Percentiles rank a stretch among this genome's conserved stretches.
These are phyloP conservation scores for Colletes latitarsis DNA, from an alignment of 1,140 invertebrate species.

Conservation along the genomic window DNA sequence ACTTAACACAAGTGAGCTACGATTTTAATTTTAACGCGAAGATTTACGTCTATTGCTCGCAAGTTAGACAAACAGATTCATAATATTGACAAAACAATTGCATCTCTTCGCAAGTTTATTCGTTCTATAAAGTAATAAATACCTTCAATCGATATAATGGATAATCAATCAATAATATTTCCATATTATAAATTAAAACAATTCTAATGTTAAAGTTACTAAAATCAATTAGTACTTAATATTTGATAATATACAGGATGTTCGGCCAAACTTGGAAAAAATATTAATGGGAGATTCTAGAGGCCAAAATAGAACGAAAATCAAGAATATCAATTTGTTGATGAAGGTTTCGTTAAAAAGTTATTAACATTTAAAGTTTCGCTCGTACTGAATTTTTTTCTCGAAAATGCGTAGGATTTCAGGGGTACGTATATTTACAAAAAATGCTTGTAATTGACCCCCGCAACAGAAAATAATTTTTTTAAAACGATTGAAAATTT, in stretches of 20 bases:
- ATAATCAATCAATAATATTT: background rate
- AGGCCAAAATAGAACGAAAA: too few relatives aligned
- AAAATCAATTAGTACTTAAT: background rate
- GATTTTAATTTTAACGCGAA: background rate
- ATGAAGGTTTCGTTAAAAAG: too few relatives aligned
- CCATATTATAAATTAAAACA: background rate
- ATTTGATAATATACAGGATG: background rate
- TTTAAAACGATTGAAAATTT: too few relatives aligned
- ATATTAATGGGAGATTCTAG: too few relatives aligned
- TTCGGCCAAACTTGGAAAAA: too few relatives aligned
- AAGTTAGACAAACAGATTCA: background rate
- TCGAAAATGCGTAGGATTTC: too few relatives aligned
- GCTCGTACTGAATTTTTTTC: too few relatives aligned
- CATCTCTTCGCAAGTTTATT: conserved; percentile 15
- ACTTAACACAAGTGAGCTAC: background rate
- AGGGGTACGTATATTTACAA: too few relatives aligned
- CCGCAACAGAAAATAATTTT: too few relatives aligned
- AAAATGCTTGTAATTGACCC: too few relatives aligned
- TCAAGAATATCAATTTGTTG: too few relatives aligned
- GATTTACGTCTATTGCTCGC: background rate
- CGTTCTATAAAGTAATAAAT: background rate
- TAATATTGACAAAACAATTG: conserved; percentile 26
- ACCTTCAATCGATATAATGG: background rate
- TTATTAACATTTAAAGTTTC: too few relatives aligned
- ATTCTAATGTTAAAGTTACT: conserved; percentile 1